phyloP scores from a whole-genome alignment of 2,113 vertebrate genomes.

The Gasterosteus nipponicus region DNA sequence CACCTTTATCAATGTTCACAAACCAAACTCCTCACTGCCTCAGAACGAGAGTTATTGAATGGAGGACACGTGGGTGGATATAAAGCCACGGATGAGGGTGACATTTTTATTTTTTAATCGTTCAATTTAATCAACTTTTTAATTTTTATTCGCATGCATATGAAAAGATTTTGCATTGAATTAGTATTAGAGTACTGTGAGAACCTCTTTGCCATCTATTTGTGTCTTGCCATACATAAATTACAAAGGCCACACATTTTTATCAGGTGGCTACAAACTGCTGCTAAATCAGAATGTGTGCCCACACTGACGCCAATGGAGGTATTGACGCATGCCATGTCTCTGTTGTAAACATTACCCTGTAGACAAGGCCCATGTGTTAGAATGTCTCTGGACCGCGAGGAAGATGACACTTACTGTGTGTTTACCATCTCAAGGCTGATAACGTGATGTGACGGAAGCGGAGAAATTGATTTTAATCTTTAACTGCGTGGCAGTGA shows the following conservation, averaged over 20 bases:
- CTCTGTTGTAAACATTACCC: slow-evolving; percentile 62
- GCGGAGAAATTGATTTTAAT: slow-evolving; percentile 78
- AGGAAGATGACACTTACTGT: slow-evolving; percentile 70
- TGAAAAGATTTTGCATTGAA: background rate
- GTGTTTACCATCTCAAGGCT: slow-evolving; percentile 71
- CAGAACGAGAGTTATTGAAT: background rate
- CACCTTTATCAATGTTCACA: slow-evolving; percentile 27
- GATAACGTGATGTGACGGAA: slow-evolving; percentile 76
- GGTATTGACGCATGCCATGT: slow-evolving; percentile 48
- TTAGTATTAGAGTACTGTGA: background rate
- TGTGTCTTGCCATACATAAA: slow-evolving; percentile 20
- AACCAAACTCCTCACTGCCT: slow-evolving; percentile 22
- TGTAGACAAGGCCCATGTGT: slow-evolving; percentile 52
- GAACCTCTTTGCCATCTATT: background rate
- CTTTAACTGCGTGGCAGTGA: slow-evolving; percentile 65
- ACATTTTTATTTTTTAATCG: background rate
- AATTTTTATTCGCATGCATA: background rate
- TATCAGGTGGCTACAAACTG: slow-evolving; percentile 30
- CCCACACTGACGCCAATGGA: slow-evolving; percentile 39
- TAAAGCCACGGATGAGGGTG: background rate
- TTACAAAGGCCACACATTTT: slow-evolving; percentile 32
- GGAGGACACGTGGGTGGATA: background rate
- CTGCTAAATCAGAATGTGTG: slow-evolving; percentile 35
- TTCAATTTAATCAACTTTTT: no score
- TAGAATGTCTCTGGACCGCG: slow-evolving; percentile 57